Evolutionary conservation across 2,113 vertebrate species (phyloP), one percentile per base, ranked within the genome.

Genomic region (Solea senegalensis): DNA sequence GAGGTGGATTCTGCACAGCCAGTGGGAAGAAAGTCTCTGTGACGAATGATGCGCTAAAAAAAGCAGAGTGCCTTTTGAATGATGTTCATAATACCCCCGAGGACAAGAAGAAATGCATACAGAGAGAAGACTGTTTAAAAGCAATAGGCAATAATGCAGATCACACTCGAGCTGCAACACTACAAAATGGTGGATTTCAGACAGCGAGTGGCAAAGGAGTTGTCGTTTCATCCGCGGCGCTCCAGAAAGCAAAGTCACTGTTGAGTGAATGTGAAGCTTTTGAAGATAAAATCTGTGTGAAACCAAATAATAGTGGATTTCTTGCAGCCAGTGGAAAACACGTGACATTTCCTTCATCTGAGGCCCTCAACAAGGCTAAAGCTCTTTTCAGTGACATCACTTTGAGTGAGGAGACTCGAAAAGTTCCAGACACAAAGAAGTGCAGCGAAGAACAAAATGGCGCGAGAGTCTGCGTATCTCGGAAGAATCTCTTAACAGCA

Each of bases 131-230:
- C n/a, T 10, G 12, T 48, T 28, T 16, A 46, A 66, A 6, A 56
- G 9, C 59, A 15, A 28, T 21, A 21, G 21, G 34, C 43, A 40
- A 5, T 50, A 11, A 39, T 55, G 56, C 7, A 4, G 39, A 2
- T n/a, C 21, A 14, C 11, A 48, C 12, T 5, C 4, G 12, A 48
- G 14, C 14, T 48, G 11, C 45, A 15, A 5, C 72, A 50, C 14
- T 57, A 65, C 57, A 80, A 74, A 70, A 66, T 64, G 84, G 79
- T 78, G 94, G 94, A 3, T 96, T 96, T 89, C 95, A 89, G 78
- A 95, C 93, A 49, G 95, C 92, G 74, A 91, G 90, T 79, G 94
- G 94, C 53, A 95, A 94, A 87, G 79, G 62, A 8, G 91, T 95
- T 13, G 16, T 59, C 0, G 14, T 95, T 58, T 95, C 95, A 82